Evolutionary conservation across 2,113 vertebrate genomes (phyloP).

Genomic region (Euleptes europaea): DNA sequence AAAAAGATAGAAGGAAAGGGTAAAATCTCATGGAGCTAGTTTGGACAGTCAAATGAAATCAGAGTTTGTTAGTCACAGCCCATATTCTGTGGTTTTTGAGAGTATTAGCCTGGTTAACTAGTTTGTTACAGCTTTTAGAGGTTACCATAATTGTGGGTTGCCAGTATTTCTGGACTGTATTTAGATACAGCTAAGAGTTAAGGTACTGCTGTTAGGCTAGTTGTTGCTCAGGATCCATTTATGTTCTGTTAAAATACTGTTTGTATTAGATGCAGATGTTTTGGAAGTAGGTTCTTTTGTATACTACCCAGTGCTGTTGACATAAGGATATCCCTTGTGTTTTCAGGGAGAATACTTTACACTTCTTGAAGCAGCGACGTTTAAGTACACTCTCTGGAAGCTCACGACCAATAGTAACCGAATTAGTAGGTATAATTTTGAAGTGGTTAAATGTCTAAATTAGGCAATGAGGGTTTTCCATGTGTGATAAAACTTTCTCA

Average conservation of each 20-base stretch:
- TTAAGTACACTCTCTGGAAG: conserved; percentile 73
- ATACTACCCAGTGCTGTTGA: neutral
- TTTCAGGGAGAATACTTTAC: conserved; percentile 94
- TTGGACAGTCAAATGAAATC: neutral
- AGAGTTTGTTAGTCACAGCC: neutral
- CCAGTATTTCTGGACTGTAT: neutral
- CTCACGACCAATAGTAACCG: conserved; percentile 88
- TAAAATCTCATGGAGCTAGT: neutral
- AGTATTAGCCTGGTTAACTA: neutral
- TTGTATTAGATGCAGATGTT: neutral
- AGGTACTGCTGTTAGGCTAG: neutral
- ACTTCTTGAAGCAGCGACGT: conserved; percentile 85
- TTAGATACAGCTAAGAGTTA: too few species aligned
- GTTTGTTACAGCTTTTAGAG: neutral
- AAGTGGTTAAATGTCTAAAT: neutral
- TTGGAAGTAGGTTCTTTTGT: neutral
- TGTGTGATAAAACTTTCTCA: neutral
- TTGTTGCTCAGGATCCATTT: neutral
- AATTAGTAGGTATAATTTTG: conserved; percentile 81
- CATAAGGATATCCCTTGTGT: neutral
- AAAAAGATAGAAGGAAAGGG: neutral
- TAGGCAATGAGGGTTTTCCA: neutral
- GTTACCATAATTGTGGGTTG: neutral
- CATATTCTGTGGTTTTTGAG: neutral
- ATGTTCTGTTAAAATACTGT: neutral